Base-by-base conservation (phyloP, 2,797 vertebrate genomes). In the Geotria australis region DNA sequence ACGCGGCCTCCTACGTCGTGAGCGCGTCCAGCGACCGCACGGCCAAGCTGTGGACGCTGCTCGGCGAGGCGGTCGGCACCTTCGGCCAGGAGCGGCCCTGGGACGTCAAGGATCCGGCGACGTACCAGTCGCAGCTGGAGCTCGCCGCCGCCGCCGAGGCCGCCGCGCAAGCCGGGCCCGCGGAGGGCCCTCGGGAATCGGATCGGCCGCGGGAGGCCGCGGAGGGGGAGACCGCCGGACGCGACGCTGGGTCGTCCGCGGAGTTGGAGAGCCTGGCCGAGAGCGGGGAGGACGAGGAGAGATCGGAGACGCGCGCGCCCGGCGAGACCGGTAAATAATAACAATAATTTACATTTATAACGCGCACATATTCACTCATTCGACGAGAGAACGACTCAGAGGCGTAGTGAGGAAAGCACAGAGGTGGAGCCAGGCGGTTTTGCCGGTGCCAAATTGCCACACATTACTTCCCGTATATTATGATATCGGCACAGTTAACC, bases 51-150 rank as follows among this genome's bases (percentile, higher is more conserved):
- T 75, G 73, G 72, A 67, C 65, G 1, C 6, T 9, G 6, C 64
- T 68, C 0, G 70, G 69, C 6, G 58, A 55, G 47, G 62, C 51
- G 7, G 65, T 70, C 58, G 72, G 68, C 8, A 59, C 47, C 11
- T 74, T 72, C 58, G 70, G 68, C 7, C 68, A 73, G 58, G 64
- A 63, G 48, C 59, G 47, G 10, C 61, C 24, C 56, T 71, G 73
- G 71, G 68, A 62, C 38, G 61, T 73, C 46, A 55, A 59, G 7
- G 66, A 66, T 4, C 57, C 67, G 7, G 53, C 59, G 3, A 64
- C 65, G 24, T 68, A 68, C 58, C 24, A 24, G 38, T 24, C 5
- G 24, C 24, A 38, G 24, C 24, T 38, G 4, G 24, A 24, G 5
- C 24, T 24, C 48, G 59, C 48, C 48, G 60, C 47, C 51, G 57